These are phyloP conservation scores for Tragopan temminckii DNA, from an alignment of 2,797 vertebrate genomes.

Conservation along the genomic window DNA sequence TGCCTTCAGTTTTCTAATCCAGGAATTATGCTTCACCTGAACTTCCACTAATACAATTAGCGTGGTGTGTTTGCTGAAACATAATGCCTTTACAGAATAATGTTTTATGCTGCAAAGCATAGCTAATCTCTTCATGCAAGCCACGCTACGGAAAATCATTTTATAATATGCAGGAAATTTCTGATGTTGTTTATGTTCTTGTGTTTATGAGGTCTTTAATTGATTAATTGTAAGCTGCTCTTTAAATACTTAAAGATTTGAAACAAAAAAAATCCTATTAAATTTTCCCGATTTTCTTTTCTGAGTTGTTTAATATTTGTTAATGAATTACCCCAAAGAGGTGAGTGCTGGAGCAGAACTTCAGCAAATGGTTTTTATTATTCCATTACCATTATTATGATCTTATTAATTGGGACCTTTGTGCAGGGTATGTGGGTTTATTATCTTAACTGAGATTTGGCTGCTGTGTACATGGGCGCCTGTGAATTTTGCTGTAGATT, in stretches of 20 bases:
- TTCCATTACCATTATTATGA: neutral
- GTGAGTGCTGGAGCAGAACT: neutral
- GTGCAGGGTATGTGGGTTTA: neutral
- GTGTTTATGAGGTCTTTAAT: constrained; percentile 48
- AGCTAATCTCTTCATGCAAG: constrained; percentile 62
- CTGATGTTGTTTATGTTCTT: constrained; percentile 36
- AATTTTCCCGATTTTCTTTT: neutral
- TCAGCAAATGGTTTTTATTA: neutral
- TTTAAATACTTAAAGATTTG: constrained; percentile 38
- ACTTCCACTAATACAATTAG: constrained; percentile 64
- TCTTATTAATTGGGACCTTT: neutral
- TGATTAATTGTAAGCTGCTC: constrained; percentile 45
- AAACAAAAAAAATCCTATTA: constrained; percentile 24
- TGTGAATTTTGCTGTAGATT: neutral
- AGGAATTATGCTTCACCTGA: constrained; percentile 64
- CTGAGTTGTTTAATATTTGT: constrained; percentile 27
- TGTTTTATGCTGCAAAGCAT: constrained; percentile 53
- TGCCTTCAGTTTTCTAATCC: constrained; percentile 24
- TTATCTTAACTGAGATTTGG: neutral
- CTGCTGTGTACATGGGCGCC: fast-evolving
- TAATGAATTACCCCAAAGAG: fast-evolving
- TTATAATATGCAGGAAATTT: constrained; percentile 42
- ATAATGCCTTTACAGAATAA: constrained; percentile 62
- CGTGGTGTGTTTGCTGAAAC: constrained; percentile 60
- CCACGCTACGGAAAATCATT: constrained; percentile 46